Percentiles rank a stretch among this genome's conserved stretches.
These are phyloP conservation scores for Ceyx cyanopectus DNA, from an alignment of 2,113 vertebrate genomes.

Conservation along the genomic window DNA sequence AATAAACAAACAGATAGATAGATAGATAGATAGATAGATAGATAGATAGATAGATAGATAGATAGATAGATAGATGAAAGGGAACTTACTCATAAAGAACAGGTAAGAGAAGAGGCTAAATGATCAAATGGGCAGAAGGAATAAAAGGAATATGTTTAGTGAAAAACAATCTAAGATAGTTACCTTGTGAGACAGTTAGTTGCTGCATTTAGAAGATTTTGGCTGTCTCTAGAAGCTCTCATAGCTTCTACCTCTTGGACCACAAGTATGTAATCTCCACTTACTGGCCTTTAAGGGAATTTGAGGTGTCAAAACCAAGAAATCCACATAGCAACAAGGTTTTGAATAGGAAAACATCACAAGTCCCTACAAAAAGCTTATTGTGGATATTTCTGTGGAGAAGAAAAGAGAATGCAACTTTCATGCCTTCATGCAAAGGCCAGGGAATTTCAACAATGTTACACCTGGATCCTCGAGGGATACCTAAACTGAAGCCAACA, in stretches of 20 bases:
- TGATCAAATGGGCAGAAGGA: not conserved
- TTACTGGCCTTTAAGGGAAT: not conserved
- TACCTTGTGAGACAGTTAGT: not conserved
- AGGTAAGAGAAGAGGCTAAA: not conserved
- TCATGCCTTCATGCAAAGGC: not conserved
- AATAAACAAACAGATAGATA: too few species aligned
- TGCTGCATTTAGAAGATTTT: not conserved
- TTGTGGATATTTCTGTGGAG: not conserved
- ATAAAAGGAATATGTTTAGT: not conserved
- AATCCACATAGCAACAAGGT: not conserved
- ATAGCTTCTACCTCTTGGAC: not conserved
- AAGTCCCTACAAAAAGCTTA: not conserved
- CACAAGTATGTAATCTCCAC: not conserved
- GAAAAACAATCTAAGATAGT: not conserved
- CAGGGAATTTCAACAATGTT: slow-evolving; percentile 38
- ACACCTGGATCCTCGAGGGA: not conserved
- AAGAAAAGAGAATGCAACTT: not conserved
- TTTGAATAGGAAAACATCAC: not conserved
- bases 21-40: too few species aligned
- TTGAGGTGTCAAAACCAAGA: not conserved
- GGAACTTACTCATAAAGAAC: not conserved
- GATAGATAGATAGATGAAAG: too few species aligned
- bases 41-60: too few species aligned
- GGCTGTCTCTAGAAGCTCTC: not conserved
- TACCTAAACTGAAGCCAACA: not conserved